Conservation (phyloP, 1,140 invertebrate species). For the Hycleus cichorii region DNA sequence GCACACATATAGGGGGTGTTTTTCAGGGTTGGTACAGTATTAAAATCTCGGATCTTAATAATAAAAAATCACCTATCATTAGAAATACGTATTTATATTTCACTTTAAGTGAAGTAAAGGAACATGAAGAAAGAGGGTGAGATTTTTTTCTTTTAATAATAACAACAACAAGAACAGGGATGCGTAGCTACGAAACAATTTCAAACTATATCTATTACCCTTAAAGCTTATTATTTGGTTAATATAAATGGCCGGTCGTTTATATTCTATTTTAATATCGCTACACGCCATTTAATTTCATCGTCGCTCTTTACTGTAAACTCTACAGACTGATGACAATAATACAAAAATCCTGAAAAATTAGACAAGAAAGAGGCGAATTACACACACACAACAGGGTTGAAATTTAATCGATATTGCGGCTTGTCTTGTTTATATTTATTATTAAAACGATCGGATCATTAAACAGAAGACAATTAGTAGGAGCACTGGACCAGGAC, state of each 20-base stretch:
- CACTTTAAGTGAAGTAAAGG: neutral
- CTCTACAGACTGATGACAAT: too few relatives aligned
- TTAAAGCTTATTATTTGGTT: conserved; percentile 31
- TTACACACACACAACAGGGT: too few relatives aligned
- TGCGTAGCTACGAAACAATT: conserved; percentile 19
- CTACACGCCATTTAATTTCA: conserved; percentile 26
- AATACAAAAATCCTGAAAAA: too few relatives aligned
- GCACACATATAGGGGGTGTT: neutral
- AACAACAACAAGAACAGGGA: neutral
- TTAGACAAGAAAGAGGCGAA: too few relatives aligned
- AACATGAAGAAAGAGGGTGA: neutral
- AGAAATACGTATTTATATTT: conserved; percentile 3
- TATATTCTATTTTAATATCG: conserved; percentile 31
- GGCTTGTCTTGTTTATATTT: too few relatives aligned
- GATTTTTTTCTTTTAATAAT: conserved; percentile 9
- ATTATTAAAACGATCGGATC: conserved; percentile 7
- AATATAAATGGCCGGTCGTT: conserved; percentile 27
- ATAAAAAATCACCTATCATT: conserved; percentile 35
- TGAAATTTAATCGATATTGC: too few relatives aligned
- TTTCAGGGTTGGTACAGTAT: conserved; percentile 13
- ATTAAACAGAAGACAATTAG: conserved; percentile 23
- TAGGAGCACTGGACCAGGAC: conserved; percentile 10
- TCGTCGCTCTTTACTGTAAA: too few relatives aligned
- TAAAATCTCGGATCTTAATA: conserved; percentile 31
- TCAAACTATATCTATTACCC: conserved; percentile 33